Conservation (phyloP, 2,797 vertebrate species). For the Natrix natrix region DNA sequence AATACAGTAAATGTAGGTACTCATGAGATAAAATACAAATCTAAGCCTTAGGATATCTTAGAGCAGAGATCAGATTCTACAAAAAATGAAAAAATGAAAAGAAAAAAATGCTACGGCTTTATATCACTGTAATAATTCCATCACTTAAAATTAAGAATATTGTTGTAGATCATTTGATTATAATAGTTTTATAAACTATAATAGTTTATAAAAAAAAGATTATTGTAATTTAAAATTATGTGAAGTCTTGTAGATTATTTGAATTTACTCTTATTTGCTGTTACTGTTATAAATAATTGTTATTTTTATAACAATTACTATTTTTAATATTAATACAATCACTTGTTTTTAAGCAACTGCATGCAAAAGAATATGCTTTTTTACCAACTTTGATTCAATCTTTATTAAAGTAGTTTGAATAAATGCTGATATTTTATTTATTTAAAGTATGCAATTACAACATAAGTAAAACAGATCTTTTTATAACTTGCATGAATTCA, state of each 20-base stretch:
- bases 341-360: slow-evolving; percentile 70
- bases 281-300: slow-evolving; percentile 21
- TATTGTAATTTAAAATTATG: slow-evolving; percentile 72
- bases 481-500: slow-evolving; percentile 35
- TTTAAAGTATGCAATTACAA: slow-evolving; percentile 58
- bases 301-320: slow-evolving; percentile 72
- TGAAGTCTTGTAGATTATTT: slow-evolving; percentile 67
- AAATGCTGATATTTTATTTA: slow-evolving; percentile 59
- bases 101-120: slow-evolving; percentile 54
- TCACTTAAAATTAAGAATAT: slow-evolving; percentile 70
- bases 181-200: slow-evolving; percentile 72
- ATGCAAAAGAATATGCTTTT: slow-evolving; percentile 60
- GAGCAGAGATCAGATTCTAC: slow-evolving; percentile 40
- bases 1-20: slow-evolving; percentile 38
- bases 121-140: slow-evolving; percentile 59
- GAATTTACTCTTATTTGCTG: slow-evolving; percentile 56
- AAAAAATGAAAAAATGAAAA: slow-evolving; percentile 56
- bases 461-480: slow-evolving; percentile 55
- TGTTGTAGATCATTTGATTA: slow-evolving; percentile 69
- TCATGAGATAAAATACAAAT: slow-evolving; percentile 22
- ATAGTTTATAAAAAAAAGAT: slow-evolving; percentile 67
- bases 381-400: slow-evolving; percentile 45
- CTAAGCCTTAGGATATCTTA: slow-evolving; percentile 35
- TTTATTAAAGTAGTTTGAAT: slow-evolving; percentile 65
- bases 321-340: slow-evolving; percentile 70